Percentiles rank a stretch among this genome's conserved stretches.
These are phyloP conservation scores for Diphyllodes magnificus DNA, from an alignment of 2,113 vertebrate species.

Conservation along the genomic window DNA sequence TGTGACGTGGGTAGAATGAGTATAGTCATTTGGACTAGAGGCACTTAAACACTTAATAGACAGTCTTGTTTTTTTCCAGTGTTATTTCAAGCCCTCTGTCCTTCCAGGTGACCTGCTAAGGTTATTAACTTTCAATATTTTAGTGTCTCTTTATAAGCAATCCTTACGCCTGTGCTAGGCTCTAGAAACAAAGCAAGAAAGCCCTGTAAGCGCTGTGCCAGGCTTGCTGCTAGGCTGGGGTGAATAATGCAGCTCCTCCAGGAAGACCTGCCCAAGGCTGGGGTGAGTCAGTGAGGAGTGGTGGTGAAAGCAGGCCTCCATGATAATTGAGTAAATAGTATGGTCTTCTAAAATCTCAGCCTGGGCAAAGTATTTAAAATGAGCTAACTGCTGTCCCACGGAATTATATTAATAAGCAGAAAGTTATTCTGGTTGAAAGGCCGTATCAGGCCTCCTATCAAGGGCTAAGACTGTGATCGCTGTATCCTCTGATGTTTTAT, in stretches of 20 bases:
- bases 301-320: background rate
- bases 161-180: background rate
- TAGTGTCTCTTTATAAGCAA: background rate
- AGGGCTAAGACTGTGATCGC: background rate
- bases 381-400: background rate
- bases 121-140: background rate
- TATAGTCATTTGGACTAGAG: background rate
- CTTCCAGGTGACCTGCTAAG: background rate
- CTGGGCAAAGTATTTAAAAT: background rate
- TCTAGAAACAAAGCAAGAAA: background rate
- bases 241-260: background rate
- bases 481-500: background rate
- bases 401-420: background rate
- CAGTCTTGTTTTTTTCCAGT: background rate
- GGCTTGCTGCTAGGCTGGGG: background rate
- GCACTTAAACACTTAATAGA: background rate
- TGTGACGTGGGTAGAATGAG: background rate
- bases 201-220: background rate
- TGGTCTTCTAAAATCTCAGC: background rate
- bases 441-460: background rate
- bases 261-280: background rate
- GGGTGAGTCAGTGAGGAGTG: fast-evolving
- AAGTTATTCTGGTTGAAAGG: background rate
- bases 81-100: background rate
- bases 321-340: background rate